Base-by-base conservation (phyloP, 2,888 invertebrate genomes). In the Diploptera punctata region DNA sequence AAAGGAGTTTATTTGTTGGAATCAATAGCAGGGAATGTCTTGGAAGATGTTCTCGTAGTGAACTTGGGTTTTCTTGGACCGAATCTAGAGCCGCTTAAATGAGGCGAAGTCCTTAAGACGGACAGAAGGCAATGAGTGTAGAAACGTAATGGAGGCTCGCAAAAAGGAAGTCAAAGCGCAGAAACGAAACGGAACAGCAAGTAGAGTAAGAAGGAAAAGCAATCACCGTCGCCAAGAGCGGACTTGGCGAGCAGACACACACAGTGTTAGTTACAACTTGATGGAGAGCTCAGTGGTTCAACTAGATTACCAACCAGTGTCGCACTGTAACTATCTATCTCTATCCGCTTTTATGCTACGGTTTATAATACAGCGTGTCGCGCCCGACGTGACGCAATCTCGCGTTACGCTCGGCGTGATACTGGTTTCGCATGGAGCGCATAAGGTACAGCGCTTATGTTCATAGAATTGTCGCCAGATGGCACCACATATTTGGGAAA, bases 101-200 rank as follows among this genome's bases (percentile, higher is more conserved):
- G 57, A 29, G n/a, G n/a, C 18, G 31, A 29, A 29, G n/a, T 57
- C 2, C 57, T 26, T 57, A 57, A 29, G 57, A 57, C 57, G 29
- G 57, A 29, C 57, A 57, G 57, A 29, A 29, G 26, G 57, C 3
- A 57, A 57, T 29, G 57, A 31, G 57, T 29, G 31, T 29, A 16
- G 29, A 57, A 24, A 57, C n/a, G 1, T 1, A 57, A 29, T n/a
- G 13, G 26, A 10, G 1, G 13, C 9, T 13, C 54, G 10, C 9
- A 7, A 26, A 54, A 54, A 54, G 54, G 26, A 54, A 54, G 26
- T 54, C 54, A 54, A 54, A 57, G 31, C 29, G 31, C 24, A 47
- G n/a, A n/a, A n/a, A 47, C 10, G 47, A n/a, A 47, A 47, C 47
- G 47, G 18, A 10, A 47, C 10, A 7, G 18, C 47, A 47, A 38